phyloP scores from a whole-genome alignment of 2,888 invertebrate genomes.

The Adelphocoris suturalis region DNA sequence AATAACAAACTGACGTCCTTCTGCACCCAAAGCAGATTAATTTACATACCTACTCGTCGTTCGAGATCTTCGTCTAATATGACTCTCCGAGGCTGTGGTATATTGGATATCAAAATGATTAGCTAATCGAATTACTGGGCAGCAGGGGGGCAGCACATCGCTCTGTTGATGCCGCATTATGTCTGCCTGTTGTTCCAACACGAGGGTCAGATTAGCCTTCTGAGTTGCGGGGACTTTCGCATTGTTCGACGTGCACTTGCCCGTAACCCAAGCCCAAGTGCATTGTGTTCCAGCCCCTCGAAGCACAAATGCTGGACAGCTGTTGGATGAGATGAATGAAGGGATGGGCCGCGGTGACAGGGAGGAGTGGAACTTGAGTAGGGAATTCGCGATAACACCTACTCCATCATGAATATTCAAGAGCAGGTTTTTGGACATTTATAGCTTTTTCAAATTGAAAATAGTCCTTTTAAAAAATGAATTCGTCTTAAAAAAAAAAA shows the following conservation, averaged over 20 bases:
- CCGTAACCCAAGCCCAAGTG: constrained; percentile 30
- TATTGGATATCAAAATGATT: too few species aligned
- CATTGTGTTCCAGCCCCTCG: not conserved
- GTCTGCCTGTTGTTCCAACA: constrained; percentile 31
- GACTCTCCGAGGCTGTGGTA: too few species aligned
- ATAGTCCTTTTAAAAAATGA: too few species aligned
- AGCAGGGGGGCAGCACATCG: not conserved
- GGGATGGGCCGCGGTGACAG: not conserved
- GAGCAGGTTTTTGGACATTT: too few species aligned
- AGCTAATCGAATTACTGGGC: too few species aligned
- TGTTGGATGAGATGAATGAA: not conserved
- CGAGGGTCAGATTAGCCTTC: constrained; percentile 35
- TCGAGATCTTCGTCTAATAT: too few species aligned
- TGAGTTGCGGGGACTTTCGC: constrained; percentile 16
- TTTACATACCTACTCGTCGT: too few species aligned
- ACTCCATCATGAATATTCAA: not conserved
- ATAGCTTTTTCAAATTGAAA: too few species aligned
- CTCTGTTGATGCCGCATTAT: constrained; percentile 36
- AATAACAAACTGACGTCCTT: too few species aligned
- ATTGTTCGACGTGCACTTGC: constrained; percentile 34
- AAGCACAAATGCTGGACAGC: constrained; percentile 24
- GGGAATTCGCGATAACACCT: not conserved
- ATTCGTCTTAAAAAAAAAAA: too few species aligned
- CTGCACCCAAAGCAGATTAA: too few species aligned
- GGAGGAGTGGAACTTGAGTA: not conserved